Conservation (phyloP, 2,113 vertebrate genomes). For the Circaetus gallicus region DNA sequence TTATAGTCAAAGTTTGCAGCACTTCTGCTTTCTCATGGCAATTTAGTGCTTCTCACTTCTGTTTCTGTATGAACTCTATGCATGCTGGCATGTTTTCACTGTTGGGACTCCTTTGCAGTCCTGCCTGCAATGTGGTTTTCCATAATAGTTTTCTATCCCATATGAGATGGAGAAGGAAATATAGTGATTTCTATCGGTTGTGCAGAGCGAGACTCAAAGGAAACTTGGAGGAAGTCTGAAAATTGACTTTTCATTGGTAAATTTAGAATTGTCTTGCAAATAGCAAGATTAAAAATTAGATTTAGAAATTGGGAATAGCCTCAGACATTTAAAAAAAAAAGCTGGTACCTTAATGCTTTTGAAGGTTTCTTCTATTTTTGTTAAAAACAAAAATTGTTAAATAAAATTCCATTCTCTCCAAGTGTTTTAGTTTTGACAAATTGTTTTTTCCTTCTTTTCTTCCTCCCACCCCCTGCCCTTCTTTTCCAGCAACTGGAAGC, state of each 20-base stretch:
- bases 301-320: background rate
- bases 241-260: background rate
- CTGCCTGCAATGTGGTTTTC: background rate
- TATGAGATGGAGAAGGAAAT: background rate
- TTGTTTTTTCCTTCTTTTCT: background rate
- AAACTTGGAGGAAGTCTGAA: background rate
- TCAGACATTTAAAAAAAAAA: background rate
- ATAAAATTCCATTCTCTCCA: background rate
- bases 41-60: background rate
- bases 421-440: background rate
- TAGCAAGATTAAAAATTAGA: background rate
- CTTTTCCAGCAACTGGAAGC: conserved; percentile 87
- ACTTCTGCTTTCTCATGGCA: conserved; percentile 35
- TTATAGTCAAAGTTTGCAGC: background rate
- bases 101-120: background rate
- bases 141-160: background rate
- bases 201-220: background rate
- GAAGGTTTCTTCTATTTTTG: background rate
- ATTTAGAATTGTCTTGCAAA: background rate
- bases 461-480: background rate
- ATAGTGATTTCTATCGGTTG: background rate
- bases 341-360: background rate
- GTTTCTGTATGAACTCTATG: background rate
- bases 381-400: background rate
- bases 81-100: background rate